A percentile compares a stretch with the other conserved stretches of the same genome.
These are phyloP conservation scores for Polydrusus cervinus DNA, from an alignment of 2,888 invertebrate genomes.

Conservation along the genomic window DNA sequence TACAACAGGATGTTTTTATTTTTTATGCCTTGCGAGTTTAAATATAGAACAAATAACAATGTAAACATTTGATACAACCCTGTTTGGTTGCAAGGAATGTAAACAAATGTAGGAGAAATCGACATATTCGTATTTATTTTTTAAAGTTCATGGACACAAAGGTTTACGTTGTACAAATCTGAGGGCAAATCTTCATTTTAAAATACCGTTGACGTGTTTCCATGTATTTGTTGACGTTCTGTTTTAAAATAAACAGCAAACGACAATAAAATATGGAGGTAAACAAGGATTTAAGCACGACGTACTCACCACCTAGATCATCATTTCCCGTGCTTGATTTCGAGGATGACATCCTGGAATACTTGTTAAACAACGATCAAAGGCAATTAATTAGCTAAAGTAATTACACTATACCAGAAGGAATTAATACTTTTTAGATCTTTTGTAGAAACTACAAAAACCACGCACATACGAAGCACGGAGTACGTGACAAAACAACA, in stretches of 20 bases:
- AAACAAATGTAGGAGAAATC: slow-evolving; percentile 32
- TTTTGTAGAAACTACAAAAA: slow-evolving; percentile 6
- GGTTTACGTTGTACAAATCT: slow-evolving; percentile 21
- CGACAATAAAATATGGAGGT: slow-evolving; percentile 51
- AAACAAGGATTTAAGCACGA: slow-evolving; percentile 50
- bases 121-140: background rate
- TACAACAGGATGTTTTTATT: slow-evolving; percentile 12
- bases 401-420: slow-evolving; percentile 1
- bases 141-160: slow-evolving; percentile 30
- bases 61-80: slow-evolving; percentile 30
- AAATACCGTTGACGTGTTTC: slow-evolving; percentile 37
- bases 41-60: slow-evolving; percentile 1
- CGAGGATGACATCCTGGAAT: slow-evolving; percentile 68
- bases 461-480: slow-evolving; percentile 54
- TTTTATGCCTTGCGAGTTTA: background rate
- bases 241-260: slow-evolving; percentile 46
- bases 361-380: slow-evolving; percentile 21
- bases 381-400: slow-evolving; percentile 15
- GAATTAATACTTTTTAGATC: background rate
- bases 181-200: slow-evolving; percentile 17
- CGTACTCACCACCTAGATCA: slow-evolving; percentile 69
- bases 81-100: slow-evolving; percentile 13
- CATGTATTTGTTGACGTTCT: slow-evolving; percentile 39
- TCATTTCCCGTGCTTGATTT: slow-evolving; percentile 67
- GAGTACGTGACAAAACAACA: slow-evolving; percentile 66